Base-by-base conservation (phyloP, 2,797 vertebrate genomes). In the Acanthurus tractus region DNA sequence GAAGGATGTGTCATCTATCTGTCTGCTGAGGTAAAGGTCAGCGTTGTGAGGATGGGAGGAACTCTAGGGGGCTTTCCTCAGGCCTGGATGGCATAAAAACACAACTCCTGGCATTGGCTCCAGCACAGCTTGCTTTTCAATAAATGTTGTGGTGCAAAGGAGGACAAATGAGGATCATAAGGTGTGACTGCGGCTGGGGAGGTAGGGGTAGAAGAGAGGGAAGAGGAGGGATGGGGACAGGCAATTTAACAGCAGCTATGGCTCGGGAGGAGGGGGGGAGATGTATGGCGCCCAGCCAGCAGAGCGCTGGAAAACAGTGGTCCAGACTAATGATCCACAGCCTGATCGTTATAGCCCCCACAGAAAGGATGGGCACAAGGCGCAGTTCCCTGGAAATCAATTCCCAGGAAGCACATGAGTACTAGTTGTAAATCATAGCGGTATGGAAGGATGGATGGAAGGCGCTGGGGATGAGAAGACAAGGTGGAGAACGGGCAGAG, bases 321-420 rank as follows among this genome's bases (percentile, higher is more conserved):
- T 94, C 92, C 86, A 85, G 92, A 93, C 94, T 96, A 95, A 96
- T 95, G 94, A 95, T 94, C 92, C 93, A 90, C 90, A 89, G 88
- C 92, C 81, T 91, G 92, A 93, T 94, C 92, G 86, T 95, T 95
- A 95, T 91, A 90, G 94, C 93, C 92, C 89, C 90, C 89, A 92
- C 90, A 93, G 91, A 91, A 92, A 91, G 85, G 90, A 93, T 92
- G 88, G 91, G 94, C 88, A 90, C 86, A 86, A 88, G 90, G 88
- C 90, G 84, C 88, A 84, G 85, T 90, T 92, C 90, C 87, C 87
- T 80, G 73, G 92, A 95, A 95, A 96, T 96, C 93, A 95, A 94
- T 95, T 95, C 93, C 92, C 90, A 90, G 90, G 88, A 93, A 90
- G 88, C 86, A 65, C 83, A 78, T 84, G 89, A 94, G 91, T 84